Conservation (phyloP, 1,140 invertebrate species). For the Melipona quadrifasciata region DNA sequence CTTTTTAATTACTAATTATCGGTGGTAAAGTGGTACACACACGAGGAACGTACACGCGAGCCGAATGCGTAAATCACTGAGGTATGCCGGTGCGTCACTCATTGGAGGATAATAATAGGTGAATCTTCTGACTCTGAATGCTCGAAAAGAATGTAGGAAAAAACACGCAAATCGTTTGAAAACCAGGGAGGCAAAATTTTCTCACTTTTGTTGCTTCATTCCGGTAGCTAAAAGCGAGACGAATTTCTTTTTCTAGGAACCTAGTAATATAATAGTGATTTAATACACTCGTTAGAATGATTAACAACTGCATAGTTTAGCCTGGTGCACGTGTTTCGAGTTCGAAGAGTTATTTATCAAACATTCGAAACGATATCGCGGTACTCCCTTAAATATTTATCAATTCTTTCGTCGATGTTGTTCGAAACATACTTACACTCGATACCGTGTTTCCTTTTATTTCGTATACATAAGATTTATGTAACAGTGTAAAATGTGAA, state of each 20-base stretch:
- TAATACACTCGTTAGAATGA: not conserved
- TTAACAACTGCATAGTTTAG: not conserved
- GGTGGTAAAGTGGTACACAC: not conserved
- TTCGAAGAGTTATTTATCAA: not conserved
- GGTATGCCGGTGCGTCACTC: not conserved
- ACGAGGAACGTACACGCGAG: not conserved
- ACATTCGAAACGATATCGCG: not conserved
- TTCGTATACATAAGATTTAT: not conserved
- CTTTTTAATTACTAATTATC: conserved; percentile 41
- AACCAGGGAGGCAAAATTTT: not conserved
- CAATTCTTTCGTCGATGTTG: not conserved
- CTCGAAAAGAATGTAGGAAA: not conserved
- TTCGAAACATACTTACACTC: not conserved
- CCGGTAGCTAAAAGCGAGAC: not conserved
- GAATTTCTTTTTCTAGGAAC: not conserved
- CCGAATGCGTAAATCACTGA: conserved; percentile 2
- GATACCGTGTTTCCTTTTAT: not conserved
- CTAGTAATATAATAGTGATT: not conserved
- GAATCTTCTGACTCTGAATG: conserved; percentile 7
- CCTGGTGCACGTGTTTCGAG: not conserved
- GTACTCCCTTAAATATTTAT: not conserved
- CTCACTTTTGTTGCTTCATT: not conserved
- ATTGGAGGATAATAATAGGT: conserved; percentile 10
- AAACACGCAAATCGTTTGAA: not conserved
- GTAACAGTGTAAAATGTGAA: not conserved